phyloP scores from a whole-genome alignment of 2,797 vertebrate species.

The Lutjanus argentimaculatus region DNA sequence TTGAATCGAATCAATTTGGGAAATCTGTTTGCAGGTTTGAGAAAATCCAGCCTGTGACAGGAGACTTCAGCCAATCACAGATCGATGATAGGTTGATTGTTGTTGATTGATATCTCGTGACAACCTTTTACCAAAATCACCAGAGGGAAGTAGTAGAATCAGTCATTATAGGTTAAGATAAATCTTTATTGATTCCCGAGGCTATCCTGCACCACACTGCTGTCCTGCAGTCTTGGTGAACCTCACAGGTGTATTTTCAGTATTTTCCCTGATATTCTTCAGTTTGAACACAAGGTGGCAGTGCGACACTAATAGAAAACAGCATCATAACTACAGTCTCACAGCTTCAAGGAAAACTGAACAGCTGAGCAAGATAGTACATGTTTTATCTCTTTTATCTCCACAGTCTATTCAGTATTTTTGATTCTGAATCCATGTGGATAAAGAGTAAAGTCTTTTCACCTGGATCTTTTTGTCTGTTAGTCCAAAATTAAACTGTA shows the following conservation, averaged over 20 bases:
- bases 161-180: too few relatives aligned
- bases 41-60: too few relatives aligned
- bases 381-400: background rate
- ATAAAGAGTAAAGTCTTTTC: background rate
- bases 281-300: slow-evolving; percentile 60
- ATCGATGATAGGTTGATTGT: too few relatives aligned
- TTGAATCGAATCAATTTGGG: too few relatives aligned
- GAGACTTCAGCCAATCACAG: too few relatives aligned
- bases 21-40: too few relatives aligned
- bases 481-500: background rate
- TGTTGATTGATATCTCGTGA: too few relatives aligned
- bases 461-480: background rate
- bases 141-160: too few relatives aligned
- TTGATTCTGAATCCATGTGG: background rate
- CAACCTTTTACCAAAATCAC: too few relatives aligned
- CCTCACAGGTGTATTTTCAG: background rate
- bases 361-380: background rate
- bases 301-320: slow-evolving; percentile 11
- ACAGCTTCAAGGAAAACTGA: background rate
- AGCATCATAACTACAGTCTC: background rate
- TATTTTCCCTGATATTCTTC: accelerated
- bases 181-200: too few relatives aligned
- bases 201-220: too few relatives aligned
- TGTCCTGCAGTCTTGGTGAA: too few relatives aligned
- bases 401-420: background rate